Percentiles rank a stretch among this genome's conserved stretches.
Evolutionary conservation across 92 coral and sea anemone species (phyloP).

Genomic region (Porites evermanni): DNA sequence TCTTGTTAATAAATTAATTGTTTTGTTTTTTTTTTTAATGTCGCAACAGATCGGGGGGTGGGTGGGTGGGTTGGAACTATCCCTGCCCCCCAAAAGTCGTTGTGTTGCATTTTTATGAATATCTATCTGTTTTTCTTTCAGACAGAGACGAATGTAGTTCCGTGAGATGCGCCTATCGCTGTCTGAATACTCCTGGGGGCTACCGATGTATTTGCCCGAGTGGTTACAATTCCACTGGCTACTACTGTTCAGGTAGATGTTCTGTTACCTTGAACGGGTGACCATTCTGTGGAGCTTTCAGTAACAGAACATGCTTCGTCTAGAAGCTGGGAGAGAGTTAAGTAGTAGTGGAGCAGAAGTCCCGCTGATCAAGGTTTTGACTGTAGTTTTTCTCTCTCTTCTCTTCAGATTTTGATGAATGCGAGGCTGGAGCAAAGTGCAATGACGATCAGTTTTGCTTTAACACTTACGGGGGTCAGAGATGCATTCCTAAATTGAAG

Average conservation of each 20-base stretch:
- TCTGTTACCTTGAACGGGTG: not conserved
- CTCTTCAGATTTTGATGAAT: slow-evolving; percentile 70
- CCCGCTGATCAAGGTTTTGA: too few relatives aligned
- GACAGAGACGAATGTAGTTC: slow-evolving; percentile 70
- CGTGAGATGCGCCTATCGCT: slow-evolving; percentile 53
- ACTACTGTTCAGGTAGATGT: slow-evolving; percentile 29
- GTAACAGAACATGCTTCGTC: too few relatives aligned
- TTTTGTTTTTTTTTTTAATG: too few relatives aligned
- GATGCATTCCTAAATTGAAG: slow-evolving; percentile 54
- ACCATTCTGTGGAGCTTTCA: too few relatives aligned
- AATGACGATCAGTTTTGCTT: slow-evolving; percentile 44
- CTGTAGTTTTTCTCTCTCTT: not conserved
- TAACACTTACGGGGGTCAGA: slow-evolving; percentile 62
- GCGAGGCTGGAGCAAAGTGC: slow-evolving; percentile 48
- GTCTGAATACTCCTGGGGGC: slow-evolving; percentile 28
- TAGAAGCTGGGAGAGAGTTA: too few relatives aligned
- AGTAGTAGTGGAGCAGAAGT: too few relatives aligned
- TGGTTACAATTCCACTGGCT: slow-evolving; percentile 29
- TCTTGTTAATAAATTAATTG: too few relatives aligned
- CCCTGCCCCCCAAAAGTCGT: not conserved
- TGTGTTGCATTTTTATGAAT: too few relatives aligned
- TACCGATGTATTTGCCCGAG: slow-evolving; percentile 44
- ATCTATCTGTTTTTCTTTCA: not conserved
- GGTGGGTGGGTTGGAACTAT: too few relatives aligned
- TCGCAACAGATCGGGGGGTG: too few relatives aligned